phyloP scores from a whole-genome alignment of 2,113 vertebrate species.

The Myiozetetes cayanensis region DNA sequence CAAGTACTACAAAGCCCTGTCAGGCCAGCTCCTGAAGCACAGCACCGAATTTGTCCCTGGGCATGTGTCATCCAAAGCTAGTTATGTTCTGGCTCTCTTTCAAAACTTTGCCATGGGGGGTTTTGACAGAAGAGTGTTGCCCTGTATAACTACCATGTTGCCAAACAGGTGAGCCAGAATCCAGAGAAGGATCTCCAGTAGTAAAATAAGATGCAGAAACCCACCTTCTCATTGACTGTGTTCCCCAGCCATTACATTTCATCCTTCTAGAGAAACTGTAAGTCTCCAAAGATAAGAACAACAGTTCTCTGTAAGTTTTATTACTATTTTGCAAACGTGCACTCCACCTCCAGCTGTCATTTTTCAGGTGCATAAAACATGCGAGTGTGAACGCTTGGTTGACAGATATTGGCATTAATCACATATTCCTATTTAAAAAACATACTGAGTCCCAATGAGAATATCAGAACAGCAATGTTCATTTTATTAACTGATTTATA shows the following conservation, averaged over 20 bases:
- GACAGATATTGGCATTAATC: not conserved
- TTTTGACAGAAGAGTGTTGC: not conserved
- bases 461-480: not conserved
- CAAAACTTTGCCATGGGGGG: not conserved
- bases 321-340: not conserved
- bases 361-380: not conserved
- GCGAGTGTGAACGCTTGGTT: not conserved
- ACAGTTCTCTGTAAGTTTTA: not conserved
- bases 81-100: not conserved
- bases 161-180: not conserved
- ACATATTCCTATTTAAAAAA: not conserved
- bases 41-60: not conserved
- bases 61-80: fast-evolving
- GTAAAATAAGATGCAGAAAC: not conserved
- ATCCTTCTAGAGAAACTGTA: not conserved
- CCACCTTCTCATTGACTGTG: not conserved
- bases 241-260: not conserved
- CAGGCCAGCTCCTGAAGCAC: not conserved
- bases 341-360: not conserved
- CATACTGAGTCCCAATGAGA: not conserved
- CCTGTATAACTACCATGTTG: not conserved
- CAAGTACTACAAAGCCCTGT: not conserved
- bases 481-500: not conserved
- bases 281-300: not conserved
- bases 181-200: not conserved